Percentiles rank a stretch among this genome's conserved stretches.
These are phyloP conservation scores for Crenichthys baileyi DNA, from an alignment of 2,797 vertebrate species.

Conservation along the genomic window DNA sequence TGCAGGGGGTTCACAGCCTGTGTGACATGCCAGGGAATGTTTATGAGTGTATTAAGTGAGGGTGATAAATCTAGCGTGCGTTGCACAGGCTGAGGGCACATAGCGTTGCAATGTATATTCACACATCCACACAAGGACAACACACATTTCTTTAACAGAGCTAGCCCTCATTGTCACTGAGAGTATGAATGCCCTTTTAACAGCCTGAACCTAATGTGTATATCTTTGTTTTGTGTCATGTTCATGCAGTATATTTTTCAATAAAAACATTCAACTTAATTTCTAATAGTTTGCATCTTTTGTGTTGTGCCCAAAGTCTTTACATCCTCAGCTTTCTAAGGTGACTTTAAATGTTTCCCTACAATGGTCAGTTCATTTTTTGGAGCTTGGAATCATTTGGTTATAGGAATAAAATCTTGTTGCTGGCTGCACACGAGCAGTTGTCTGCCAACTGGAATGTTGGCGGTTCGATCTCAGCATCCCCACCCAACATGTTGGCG, in stretches of 20 bases:
- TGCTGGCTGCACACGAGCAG: not conserved
- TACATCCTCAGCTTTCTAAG: not conserved
- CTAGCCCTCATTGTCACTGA: conserved; percentile 7
- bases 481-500: not conserved
- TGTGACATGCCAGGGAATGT: conserved; percentile 66
- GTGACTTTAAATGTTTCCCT: not conserved
- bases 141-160: conserved; percentile 10
- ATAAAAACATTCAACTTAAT: not conserved
- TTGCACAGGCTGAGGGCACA: conserved; percentile 45
- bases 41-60: conserved; percentile 78
- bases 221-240: not conserved
- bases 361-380: not conserved
- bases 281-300: not conserved
- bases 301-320: not conserved
- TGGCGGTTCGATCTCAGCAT: not conserved
- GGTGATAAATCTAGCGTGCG: conserved; percentile 71
- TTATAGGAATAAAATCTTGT: not conserved
- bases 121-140: conserved; percentile 52
- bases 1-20: conserved; percentile 60
- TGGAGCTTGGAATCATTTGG: not conserved
- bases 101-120: conserved; percentile 39
- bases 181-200: conserved; percentile 18
- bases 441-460: conserved; percentile 1
- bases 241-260: not conserved
- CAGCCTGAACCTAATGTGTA: not conserved